These are phyloP conservation scores for Rhynchotus rufescens DNA, from an alignment of 2,797 vertebrate genomes.

Conservation along the genomic window DNA sequence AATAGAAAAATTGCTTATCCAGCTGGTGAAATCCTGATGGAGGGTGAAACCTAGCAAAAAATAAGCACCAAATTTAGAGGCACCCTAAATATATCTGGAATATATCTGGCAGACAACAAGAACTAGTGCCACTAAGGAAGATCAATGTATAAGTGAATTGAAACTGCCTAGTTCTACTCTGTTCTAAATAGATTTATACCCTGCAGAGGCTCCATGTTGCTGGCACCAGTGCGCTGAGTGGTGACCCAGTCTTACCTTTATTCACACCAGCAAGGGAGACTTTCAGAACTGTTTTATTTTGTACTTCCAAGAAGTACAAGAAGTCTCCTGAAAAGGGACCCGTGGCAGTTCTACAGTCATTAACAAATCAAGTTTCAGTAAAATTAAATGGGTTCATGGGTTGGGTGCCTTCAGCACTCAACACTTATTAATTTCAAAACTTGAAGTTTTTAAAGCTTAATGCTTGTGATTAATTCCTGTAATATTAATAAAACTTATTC, in stretches of 20 bases:
- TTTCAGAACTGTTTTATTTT: neutral
- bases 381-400: neutral
- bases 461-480: neutral
- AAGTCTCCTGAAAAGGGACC: neutral
- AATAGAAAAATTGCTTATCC: neutral
- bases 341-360: neutral
- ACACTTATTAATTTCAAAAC: neutral
- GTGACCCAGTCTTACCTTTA: neutral
- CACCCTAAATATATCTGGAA: neutral
- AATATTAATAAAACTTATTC: too few species aligned
- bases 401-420: neutral
- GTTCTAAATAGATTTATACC: too few species aligned
- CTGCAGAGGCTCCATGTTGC: neutral
- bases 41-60: conserved; percentile 18
- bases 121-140: neutral
- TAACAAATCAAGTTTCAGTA: neutral
- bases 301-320: neutral
- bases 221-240: neutral
- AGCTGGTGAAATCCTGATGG: conserved; percentile 37
- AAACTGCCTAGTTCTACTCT: neutral
- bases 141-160: neutral
- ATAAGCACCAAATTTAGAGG: conserved; percentile 52
- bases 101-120: neutral
- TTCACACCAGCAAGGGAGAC: neutral
- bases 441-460: neutral